A percentile compares a stretch with the other conserved stretches of the same genome.
These are phyloP conservation scores for Pterois miles DNA, from an alignment of 2,797 vertebrate species.

Conservation along the genomic window DNA sequence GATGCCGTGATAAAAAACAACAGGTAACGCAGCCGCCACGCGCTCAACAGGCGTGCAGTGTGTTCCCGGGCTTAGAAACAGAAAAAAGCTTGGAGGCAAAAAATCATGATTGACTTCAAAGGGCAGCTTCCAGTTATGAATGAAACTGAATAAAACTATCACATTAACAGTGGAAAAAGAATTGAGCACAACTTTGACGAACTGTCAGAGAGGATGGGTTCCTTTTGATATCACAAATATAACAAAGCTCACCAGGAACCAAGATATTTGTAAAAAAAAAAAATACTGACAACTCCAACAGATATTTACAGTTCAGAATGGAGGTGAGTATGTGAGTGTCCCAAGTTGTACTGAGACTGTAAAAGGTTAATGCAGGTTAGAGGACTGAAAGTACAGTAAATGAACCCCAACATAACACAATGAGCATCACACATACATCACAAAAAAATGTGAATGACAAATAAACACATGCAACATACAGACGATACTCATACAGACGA, in stretches of 20 bases:
- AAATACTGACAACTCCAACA: neutral
- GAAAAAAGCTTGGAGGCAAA: neutral
- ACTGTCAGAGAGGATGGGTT: neutral
- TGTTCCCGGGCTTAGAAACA: too few species aligned
- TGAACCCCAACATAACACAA: neutral
- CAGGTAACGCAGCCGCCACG: too few species aligned
- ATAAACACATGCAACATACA: constrained; percentile 10
- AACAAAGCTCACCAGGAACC: neutral
- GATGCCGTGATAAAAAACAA: too few species aligned
- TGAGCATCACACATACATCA: neutral
- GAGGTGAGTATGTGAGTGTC: constrained; percentile 3
- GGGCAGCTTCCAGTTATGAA: constrained; percentile 26
- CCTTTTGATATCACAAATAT: constrained; percentile 12
- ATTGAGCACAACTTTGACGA: neutral
- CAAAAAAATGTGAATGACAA: neutral
- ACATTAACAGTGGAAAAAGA: neutral
- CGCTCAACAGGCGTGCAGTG: too few species aligned
- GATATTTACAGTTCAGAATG: neutral
- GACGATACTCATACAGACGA: neutral
- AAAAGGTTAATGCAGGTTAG: constrained; percentile 21
- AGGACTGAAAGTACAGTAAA: neutral
- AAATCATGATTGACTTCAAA: neutral
- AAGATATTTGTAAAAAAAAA: constrained; percentile 10
- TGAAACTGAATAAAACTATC: neutral
- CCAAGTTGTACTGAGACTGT: neutral